phyloP scores from a whole-genome alignment of 23 tunicate species.

The Styela plicata region DNA sequence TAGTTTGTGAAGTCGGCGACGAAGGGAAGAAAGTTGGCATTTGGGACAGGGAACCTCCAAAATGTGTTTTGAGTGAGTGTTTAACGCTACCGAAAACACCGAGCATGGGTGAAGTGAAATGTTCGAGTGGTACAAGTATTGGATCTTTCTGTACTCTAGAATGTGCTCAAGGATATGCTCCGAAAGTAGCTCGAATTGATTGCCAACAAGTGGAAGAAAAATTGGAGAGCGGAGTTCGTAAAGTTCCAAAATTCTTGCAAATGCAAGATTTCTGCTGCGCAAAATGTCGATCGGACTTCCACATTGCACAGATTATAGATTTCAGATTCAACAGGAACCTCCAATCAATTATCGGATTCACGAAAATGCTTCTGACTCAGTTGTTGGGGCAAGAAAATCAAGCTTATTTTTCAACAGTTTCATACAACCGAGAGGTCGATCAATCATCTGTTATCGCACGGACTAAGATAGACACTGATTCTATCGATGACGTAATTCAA shows the following conservation, averaged over 20 bases:
- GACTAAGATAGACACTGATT: background rate
- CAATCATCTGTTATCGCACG: background rate
- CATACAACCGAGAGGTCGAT: constrained; percentile 1
- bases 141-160: constrained; percentile 15
- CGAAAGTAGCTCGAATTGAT: background rate
- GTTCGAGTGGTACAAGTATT: background rate
- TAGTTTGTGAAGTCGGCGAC: constrained; percentile 1
- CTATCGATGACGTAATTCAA: background rate
- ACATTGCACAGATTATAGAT: background rate
- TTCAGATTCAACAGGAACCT: background rate
- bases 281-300: constrained; percentile 7
- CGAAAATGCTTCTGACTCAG: constrained; percentile 6
- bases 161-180: constrained; percentile 24
- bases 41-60: constrained; percentile 18
- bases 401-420: constrained; percentile 2
- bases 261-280: constrained; percentile 21
- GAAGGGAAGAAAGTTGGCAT: background rate
- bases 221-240: background rate
- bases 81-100: constrained; percentile 3
- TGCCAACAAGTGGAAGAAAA: background rate
- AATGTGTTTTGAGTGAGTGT: constrained; percentile 26
- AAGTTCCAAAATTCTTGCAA: background rate
- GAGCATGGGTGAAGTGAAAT: constrained; percentile 4
- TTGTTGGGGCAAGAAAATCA: background rate
- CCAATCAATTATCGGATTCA: background rate